Base-by-base conservation (phyloP, 1,140 invertebrate genomes). In the Scaptomyza pallida region DNA sequence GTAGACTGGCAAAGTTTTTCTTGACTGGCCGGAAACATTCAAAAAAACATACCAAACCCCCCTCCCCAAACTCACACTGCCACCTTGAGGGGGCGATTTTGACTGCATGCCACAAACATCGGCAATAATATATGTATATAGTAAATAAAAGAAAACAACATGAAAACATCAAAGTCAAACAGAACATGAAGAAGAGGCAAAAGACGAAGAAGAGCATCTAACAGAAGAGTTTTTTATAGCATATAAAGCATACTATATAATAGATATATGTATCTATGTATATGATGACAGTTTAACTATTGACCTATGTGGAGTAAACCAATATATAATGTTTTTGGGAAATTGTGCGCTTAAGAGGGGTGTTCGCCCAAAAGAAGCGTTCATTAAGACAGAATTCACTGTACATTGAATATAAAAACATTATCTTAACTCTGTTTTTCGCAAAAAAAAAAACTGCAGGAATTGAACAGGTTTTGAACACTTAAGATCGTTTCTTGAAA, bases 71-170 rank as follows among this genome's bases (percentile, higher is more conserved):
- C 41, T 41, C 16, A n/a, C n/a, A n/a, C 63, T 44, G 63, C 48
- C 48, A n/a, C n/a, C n/a, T n/a, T n/a, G n/a, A n/a, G n/a, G n/a
- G n/a, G n/a, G n/a, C n/a, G n/a, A n/a, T n/a, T n/a, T n/a, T n/a
- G n/a, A n/a, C n/a, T 15, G 35, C 30, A 52, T 61, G 64, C 57
- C 65, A 23, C 21, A 23, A 23, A 5, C 21, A 40, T 21, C 67
- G 67, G 60, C 63, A 70, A 63, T 70, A 70, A 56, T 70, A 56
- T 64, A 35, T n/a, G n/a, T n/a, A n/a, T n/a, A n/a, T n/a, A n/a
- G n/a, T n/a, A n/a, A 55, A 69, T 55, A 69, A 69, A 30, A 63
- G 63, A 6, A 21, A 30, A 30, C 3, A 30, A 30, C 26, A 30
- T 30, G 21, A 9, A 41, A 48, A 17, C 15, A 30, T n/a, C 3